These are phyloP conservation scores for Picathartes gymnocephalus DNA, from an alignment of 2,113 vertebrate genomes.

Conservation along the genomic window DNA sequence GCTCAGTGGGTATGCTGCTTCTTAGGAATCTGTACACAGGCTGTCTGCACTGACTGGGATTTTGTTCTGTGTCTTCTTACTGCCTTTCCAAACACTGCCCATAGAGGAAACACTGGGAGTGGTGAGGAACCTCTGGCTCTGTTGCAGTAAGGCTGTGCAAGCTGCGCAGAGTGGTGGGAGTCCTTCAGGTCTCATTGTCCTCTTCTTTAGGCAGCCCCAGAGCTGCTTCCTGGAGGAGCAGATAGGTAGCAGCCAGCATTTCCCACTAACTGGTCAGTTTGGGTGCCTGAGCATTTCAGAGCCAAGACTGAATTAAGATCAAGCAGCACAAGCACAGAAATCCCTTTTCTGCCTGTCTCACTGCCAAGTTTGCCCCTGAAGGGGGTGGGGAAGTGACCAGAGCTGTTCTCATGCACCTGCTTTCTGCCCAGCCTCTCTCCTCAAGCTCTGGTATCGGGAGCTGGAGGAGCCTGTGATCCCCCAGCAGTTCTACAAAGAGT, in stretches of 20 bases:
- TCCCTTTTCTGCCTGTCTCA: not conserved
- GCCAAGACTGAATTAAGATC: not conserved
- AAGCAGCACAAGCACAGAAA: not conserved
- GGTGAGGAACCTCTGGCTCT: not conserved
- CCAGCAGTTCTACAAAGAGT: slow-evolving; percentile 86
- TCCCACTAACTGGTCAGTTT: not conserved
- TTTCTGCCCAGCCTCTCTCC: slow-evolving; percentile 78
- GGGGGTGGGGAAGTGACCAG: not conserved
- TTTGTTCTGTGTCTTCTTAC: not conserved
- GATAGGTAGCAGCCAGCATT: not conserved
- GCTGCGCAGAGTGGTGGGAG: not conserved
- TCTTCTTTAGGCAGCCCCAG: not conserved
- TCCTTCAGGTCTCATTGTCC: not conserved
- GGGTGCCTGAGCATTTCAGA: not conserved
- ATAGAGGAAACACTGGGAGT: not conserved
- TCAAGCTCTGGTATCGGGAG: slow-evolving; percentile 91
- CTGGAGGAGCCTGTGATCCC: slow-evolving; percentile 89
- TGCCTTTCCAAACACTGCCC: not conserved
- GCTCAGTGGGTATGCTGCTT: not conserved
- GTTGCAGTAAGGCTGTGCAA: not conserved
- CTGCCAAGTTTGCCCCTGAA: not conserved
- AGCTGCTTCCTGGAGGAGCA: not conserved
- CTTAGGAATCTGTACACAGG: fast-evolving
- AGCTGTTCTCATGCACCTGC: not conserved
- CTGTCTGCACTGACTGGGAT: not conserved